Base-by-base conservation (phyloP, 2,888 invertebrate genomes). In the Eledona agricola region DNA sequence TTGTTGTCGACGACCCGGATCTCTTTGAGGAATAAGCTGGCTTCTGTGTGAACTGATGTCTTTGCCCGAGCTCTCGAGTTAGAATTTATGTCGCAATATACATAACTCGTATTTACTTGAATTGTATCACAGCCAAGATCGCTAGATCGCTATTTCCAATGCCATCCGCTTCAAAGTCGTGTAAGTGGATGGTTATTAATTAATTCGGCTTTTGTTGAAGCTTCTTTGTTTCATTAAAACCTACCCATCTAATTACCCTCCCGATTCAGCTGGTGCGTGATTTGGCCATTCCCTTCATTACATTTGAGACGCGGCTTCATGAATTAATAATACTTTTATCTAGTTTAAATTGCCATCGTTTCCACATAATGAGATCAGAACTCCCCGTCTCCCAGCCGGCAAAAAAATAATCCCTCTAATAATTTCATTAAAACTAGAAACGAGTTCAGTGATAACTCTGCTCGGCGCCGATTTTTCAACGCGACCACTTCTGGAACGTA, bases 1-100 rank as follows among this genome's bases (percentile, higher is more conserved):
- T 70, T 70, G 71, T 71, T 68, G 71, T 64, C 66, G 66, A 60
- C 61, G 67, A 70, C 67, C 69, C 55, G 62, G 60, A 68, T 70
- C 69, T 64, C 65, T 70, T 69, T 65, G 68, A 67, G 42, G 46
- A 35, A 45, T 55, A 47, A 51, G 55, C 55, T 50, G 37, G 52
- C 54, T 57, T 52, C 54, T 54, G 55, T 52, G 57, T 54, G 60
- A 63, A 63, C 57, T 59, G 60, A 65, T 66, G 63, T 65, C 64
- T 61, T 60, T 58, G 58, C 61, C 62, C 51, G 47, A 58, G 57
- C 63, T 65, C 59, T 62, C 62, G 58, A 52, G 59, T 59, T 54
- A 54, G 60, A 71, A 71, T 72, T 71, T 72, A 71, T 70, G 65
- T 62, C 54, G 65, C 67, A 69, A 72, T 70, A 70, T 70, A 69